Conservation (phyloP, 1,140 invertebrate species). For the Panagrolaimus sp. region DNA sequence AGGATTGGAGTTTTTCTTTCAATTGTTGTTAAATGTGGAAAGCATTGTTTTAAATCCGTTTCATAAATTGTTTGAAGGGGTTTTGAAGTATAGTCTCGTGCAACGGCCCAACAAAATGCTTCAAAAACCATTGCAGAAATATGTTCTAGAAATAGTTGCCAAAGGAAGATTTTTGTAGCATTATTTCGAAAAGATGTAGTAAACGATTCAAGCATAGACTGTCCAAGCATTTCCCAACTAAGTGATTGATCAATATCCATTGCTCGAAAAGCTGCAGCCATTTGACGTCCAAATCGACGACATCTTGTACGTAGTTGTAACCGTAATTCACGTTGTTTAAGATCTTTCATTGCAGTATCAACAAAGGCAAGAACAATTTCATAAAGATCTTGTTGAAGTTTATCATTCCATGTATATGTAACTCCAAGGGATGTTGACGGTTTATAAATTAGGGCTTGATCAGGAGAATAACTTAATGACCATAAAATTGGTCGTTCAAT, state of each 20-base stretch:
- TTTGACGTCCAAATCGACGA: slow-evolving; percentile 28
- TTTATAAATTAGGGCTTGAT: slow-evolving; percentile 9
- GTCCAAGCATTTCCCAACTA: slow-evolving; percentile 29
- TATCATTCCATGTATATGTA: slow-evolving; percentile 21
- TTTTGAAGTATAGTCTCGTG: slow-evolving; percentile 25
- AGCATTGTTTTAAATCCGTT: slow-evolving; percentile 18
- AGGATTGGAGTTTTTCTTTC: slow-evolving; percentile 16
- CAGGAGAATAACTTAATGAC: slow-evolving; percentile 20
- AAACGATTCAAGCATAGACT: slow-evolving; percentile 24
- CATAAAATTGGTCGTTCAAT: slow-evolving; percentile 25
- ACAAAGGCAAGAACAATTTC: slow-evolving; percentile 27
- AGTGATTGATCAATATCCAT: slow-evolving; percentile 26
- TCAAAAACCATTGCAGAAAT: slow-evolving; percentile 29
- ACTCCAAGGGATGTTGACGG: slow-evolving; percentile 15
- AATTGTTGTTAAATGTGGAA: not conserved
- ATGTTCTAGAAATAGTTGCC: slow-evolving; percentile 32
- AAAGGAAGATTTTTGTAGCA: slow-evolving; percentile 25
- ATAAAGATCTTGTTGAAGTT: slow-evolving; percentile 23
- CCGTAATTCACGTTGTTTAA: slow-evolving; percentile 19
- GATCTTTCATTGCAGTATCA: slow-evolving; percentile 24
- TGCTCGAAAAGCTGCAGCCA: slow-evolving; percentile 29
- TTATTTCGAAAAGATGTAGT: slow-evolving; percentile 3
- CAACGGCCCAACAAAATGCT: slow-evolving; percentile 29
- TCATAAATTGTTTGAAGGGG: slow-evolving; percentile 31
- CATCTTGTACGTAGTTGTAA: slow-evolving; percentile 18